Base-by-base conservation (phyloP, 1,140 invertebrate species). In the Penaeus indicus region DNA sequence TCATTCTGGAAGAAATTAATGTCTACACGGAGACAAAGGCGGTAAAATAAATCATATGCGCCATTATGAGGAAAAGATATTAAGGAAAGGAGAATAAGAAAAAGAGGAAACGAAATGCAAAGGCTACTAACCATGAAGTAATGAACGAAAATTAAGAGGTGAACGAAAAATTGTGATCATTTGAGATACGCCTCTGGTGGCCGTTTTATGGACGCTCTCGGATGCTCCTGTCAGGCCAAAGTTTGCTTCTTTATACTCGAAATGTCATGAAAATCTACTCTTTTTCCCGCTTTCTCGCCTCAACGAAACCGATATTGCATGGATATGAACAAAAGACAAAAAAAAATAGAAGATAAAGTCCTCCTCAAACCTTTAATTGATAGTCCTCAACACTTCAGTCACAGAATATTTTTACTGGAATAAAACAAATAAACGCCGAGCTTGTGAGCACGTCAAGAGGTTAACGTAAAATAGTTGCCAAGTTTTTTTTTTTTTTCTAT, bases 391-490 rank as follows among this genome's bases (percentile, higher is more conserved):
- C 38, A 69, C 83, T 84, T 72, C 42, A 84, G 83, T 32, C 75
- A 62, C 25, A 54, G 83, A 84, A 84, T 84, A 84, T 84, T 84
- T 84, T 54, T 27, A 47, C 80, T 69, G n/a, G 69, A 72, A 84
- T 42, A 84, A 84, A 84, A 84, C 83, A 84, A 84, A 84, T 84
- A 84, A 84, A 84, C 83, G 63, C 83, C 75, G 63, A 72, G 38
- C 47, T 67, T 72, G 64, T 32, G 67, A 64, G 83, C 38, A 38
- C 25, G 83, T 75, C 64, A 84, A 84, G 83, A 54, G 83, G 4
- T 60, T 54, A 18, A 32, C 83, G 83, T 22, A 47, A 27, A 75
- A 75, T 25, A 27, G 27, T 75, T 75, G 72, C 72, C 72, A 75
- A 75, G 72, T 69, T 69, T 69, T 69, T 69, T 32, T 75, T 27